Percentiles rank a stretch among this genome's conserved stretches.
These are phyloP conservation scores for Aurelia aurita complex sp. Pacific DNA, from an alignment of 30 jellyfish, hydroid and myxozoan species.

Conservation along the genomic window DNA sequence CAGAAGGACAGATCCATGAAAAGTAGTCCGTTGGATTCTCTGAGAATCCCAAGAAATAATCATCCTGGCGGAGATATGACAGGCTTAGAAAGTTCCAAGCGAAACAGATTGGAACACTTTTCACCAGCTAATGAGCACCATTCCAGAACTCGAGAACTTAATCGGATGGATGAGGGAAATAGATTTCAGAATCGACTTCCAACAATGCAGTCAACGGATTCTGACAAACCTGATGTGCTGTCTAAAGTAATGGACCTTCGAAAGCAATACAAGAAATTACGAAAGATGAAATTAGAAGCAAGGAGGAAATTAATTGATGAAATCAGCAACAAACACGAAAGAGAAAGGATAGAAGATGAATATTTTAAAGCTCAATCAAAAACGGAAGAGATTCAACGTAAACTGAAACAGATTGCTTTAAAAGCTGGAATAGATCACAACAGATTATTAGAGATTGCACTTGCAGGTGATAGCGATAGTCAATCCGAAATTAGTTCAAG, in stretches of 20 bases:
- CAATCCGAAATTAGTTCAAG: neutral
- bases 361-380: slow-evolving; percentile 40
- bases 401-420: slow-evolving; percentile 21
- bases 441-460: neutral
- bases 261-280: slow-evolving; percentile 11
- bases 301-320: slow-evolving; percentile 30
- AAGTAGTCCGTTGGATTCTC: no score
- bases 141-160: no score
- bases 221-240: neutral
- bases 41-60: no score
- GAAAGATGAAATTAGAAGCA: neutral
- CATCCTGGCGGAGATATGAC: no score
- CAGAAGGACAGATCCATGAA: no score
- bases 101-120: no score
- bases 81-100: no score
- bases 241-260: slow-evolving; percentile 17
- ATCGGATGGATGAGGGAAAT: no score
- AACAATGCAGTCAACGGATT: no score
- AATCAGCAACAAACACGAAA: neutral
- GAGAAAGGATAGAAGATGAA: slow-evolving; percentile 36
- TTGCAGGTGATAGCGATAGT: slow-evolving; percentile 5
- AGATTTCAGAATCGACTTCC: no score
- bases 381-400: slow-evolving; percentile 14
- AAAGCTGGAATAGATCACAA: slow-evolving; percentile 16
- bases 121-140: no score